phyloP scores from a whole-genome alignment of 2,888 invertebrate species.

The Drosophila macrothrix region DNA sequence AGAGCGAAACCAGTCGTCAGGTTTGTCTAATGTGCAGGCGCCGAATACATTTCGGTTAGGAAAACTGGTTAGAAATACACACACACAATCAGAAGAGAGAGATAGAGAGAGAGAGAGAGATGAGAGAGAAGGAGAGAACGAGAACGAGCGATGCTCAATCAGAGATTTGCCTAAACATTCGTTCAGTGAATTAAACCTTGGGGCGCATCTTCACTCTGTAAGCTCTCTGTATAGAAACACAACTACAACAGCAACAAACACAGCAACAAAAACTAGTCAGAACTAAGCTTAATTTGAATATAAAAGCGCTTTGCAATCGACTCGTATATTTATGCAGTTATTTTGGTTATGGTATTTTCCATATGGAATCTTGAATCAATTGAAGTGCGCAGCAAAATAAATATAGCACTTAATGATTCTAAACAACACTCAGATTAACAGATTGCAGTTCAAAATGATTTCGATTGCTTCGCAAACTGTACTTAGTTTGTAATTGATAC shows the following conservation, averaged over 20 bases:
- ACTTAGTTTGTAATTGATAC: constrained; percentile 2
- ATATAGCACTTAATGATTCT: background rate
- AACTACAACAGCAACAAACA: background rate
- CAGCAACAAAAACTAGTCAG: background rate
- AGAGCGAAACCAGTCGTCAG: constrained; percentile 68
- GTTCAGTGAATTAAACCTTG: constrained; percentile 63
- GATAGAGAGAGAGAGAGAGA: constrained; percentile 2
- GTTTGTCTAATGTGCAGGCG: constrained; percentile 69
- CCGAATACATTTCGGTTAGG: constrained; percentile 33
- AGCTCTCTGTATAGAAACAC: constrained; percentile 17
- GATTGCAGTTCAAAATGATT: constrained; percentile 7
- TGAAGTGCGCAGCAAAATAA: background rate
- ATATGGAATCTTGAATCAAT: background rate
- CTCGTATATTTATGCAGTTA: constrained; percentile 6
- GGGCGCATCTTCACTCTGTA: constrained; percentile 75
- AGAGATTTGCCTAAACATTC: constrained; percentile 4
- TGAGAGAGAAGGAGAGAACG: background rate
- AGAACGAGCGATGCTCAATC: constrained; percentile 31
- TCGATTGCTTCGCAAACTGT: background rate
- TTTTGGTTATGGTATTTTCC: background rate
- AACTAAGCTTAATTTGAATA: constrained; percentile 17
- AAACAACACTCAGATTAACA: constrained; percentile 28
- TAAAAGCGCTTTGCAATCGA: constrained; percentile 12
- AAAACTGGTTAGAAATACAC: constrained; percentile 71
- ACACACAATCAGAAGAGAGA: constrained; percentile 14